Conservation (phyloP, 2,113 vertebrate species). For the Phalacrocorax pelagicus region DNA sequence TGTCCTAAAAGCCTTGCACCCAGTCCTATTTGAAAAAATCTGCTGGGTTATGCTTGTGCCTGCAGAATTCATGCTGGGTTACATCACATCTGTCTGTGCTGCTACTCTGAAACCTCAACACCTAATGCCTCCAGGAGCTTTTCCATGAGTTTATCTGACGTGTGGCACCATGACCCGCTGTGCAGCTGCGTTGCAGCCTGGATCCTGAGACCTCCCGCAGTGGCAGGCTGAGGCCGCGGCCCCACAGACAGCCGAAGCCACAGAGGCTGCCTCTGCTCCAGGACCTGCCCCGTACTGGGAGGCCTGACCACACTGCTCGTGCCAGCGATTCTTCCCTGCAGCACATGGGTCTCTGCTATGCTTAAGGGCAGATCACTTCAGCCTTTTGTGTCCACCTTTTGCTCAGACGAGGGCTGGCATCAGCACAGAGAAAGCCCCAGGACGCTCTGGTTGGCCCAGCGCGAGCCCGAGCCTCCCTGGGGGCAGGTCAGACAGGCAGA, state of each 20-base stretch:
- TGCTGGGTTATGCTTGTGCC: background rate
- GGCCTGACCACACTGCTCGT: background rate
- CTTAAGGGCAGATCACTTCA: background rate
- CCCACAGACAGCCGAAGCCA: background rate
- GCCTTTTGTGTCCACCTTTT: background rate
- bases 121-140: background rate
- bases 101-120: background rate
- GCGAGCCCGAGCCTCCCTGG: background rate
- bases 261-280: background rate
- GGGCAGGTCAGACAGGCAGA: background rate
- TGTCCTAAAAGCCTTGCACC: background rate
- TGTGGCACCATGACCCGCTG: background rate
- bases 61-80: background rate
- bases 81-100: rapidly evolving
- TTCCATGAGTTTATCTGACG: background rate
- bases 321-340: rapidly evolving
- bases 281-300: background rate
- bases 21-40: background rate
- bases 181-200: background rate
- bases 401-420: background rate
- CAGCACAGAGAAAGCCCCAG: background rate
- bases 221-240: too few species aligned
- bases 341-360: background rate
- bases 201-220: rapidly evolving
- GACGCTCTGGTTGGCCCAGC: background rate